Evolutionary conservation across 2,113 vertebrate genomes (phyloP), one percentile per base, ranked within the genome.

Genomic region (Nipponia nippon): DNA sequence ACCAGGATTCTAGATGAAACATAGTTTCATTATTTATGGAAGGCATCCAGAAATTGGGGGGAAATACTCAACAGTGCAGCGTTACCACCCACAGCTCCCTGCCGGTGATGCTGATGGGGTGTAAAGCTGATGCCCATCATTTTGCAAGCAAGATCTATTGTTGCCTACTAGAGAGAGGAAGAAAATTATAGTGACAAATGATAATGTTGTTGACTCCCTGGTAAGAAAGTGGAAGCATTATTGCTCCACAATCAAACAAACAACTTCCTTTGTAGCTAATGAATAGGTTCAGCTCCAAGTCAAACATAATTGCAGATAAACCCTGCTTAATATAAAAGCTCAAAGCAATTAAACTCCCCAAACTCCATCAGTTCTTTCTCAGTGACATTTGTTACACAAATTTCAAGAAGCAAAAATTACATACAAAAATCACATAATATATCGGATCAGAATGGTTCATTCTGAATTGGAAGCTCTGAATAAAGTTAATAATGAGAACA

Each of bases 181-280:
- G 70, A 71, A 83, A 87, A 95, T 97, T 89, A 69, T 34, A 83
- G 87, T 94, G 94, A 97, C 77, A 95, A 85, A 95, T 71, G 44
- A 58, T 76, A 84, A 95, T 85, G 70, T 49, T 96, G 59, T 75
- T 89, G 83, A 53, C 77, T 94, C 73, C 93, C 91, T 95, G 69
- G 87, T 85, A 85, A 73, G 81, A 86, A 95, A 14, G 13, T 79
- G 44, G 63, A 72, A 92, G 86, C 27, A 82, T 89, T 96, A 95
- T 94, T 94, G 42, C 73, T 95, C 89, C 53, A 73, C 78, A 87
- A 62, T 94, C 83, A 85, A 95, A 72, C 88, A 95, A 81, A 81
- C 50, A 86, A 72, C 61, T 91, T 95, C 47, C 83, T 89, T 87
- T 94, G 44, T 78, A 80, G 85, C 58, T 91, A 95, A 97, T 92